Conservation (phyloP, 2,888 invertebrate genomes). For the Hymenopus coronatus region DNA sequence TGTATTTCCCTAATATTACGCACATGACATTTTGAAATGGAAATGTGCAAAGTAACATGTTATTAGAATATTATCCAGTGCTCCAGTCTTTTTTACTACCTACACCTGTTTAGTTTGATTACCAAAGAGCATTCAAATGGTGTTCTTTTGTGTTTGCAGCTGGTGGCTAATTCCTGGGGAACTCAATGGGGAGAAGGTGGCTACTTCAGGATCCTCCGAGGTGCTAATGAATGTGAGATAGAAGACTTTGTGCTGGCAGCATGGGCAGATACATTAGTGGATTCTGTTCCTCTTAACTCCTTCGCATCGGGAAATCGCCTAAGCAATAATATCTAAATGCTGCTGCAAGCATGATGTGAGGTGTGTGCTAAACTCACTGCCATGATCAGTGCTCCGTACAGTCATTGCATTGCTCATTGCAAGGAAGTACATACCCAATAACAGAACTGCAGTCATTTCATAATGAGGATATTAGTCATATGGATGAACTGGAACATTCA, state of each 20-base stretch:
- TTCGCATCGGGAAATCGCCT: not conserved
- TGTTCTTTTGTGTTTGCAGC: constrained; percentile 53
- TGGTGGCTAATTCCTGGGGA: constrained; percentile 95
- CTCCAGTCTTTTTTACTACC: too few relatives aligned
- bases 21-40: too few relatives aligned
- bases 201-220: constrained; percentile 81
- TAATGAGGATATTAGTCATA: too few relatives aligned
- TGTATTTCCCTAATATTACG: too few relatives aligned
- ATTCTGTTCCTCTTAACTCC: not conserved
- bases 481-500: too few relatives aligned
- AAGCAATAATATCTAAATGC: constrained; percentile 15
- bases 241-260: constrained; percentile 84
- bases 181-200: constrained; percentile 87
- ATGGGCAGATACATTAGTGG: constrained; percentile 55
- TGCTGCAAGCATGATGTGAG: not conserved
- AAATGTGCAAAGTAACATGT: too few relatives aligned
- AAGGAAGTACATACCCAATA: not conserved
- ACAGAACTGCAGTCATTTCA: not conserved
- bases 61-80: too few relatives aligned
- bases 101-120: too few relatives aligned
- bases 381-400: not conserved
- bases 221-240: constrained; percentile 83
- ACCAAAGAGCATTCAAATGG: too few relatives aligned
- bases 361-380: not conserved
- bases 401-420: not conserved